phyloP scores from a whole-genome alignment of 2,113 vertebrate species.

The Regulus satrapa region DNA sequence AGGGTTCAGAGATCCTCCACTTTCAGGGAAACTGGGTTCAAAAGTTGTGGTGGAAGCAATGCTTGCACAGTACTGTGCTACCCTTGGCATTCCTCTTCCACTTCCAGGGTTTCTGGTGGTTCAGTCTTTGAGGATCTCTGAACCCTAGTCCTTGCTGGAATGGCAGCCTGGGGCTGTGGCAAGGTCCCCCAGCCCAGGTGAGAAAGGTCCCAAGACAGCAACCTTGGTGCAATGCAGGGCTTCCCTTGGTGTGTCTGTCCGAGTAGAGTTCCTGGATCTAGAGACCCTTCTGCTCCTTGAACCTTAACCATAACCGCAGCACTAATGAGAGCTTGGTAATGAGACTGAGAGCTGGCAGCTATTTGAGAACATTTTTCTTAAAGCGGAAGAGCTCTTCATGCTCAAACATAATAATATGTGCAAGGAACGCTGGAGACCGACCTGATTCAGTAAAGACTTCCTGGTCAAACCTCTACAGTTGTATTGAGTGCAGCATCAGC shows the following conservation, averaged over 20 bases:
- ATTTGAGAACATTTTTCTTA: neutral
- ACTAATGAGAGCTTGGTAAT: neutral
- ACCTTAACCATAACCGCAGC: neutral
- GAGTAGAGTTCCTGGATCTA: neutral
- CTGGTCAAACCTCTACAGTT: neutral
- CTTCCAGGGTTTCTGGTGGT: neutral
- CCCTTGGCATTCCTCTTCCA: neutral
- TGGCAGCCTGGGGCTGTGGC: neutral
- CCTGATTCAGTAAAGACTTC: neutral
- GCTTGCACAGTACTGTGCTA: no score
- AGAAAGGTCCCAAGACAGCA: neutral
- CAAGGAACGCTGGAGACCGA: rapidly evolving
- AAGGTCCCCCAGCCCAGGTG: neutral
- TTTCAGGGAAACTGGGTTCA: neutral
- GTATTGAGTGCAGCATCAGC: neutral
- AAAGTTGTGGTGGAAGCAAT: neutral
- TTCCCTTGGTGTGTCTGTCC: neutral
- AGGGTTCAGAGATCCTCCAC: neutral
- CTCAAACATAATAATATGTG: rapidly evolving
- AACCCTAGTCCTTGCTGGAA: neutral
- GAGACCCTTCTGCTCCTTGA: neutral
- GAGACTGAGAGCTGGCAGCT: neutral
- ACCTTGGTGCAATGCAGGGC: no score
- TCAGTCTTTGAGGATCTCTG: neutral
- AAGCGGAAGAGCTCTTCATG: neutral